Percentiles rank a stretch among this genome's conserved stretches.
These are phyloP conservation scores for Tenodera sinensis DNA, from an alignment of 2,888 invertebrate species.

Conservation along the genomic window DNA sequence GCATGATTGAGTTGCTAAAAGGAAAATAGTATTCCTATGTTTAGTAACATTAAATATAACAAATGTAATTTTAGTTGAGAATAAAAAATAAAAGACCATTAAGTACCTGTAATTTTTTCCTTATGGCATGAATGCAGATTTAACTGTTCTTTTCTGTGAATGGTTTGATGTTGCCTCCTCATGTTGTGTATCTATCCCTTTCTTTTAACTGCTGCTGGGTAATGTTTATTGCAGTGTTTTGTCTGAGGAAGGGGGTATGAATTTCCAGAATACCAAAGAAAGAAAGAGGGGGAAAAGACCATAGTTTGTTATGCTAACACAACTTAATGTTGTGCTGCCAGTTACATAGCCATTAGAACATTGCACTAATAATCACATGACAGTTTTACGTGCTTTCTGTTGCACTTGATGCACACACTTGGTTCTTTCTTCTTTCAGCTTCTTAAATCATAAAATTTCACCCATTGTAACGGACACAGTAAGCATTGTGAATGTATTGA, in stretches of 20 bases:
- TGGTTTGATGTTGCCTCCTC: background rate
- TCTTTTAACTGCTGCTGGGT: background rate
- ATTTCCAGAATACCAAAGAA: background rate
- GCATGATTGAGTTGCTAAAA: background rate
- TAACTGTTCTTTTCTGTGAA: background rate
- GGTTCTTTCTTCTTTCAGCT: background rate
- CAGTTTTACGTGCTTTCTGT: background rate
- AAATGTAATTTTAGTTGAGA: background rate
- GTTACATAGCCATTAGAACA: background rate
- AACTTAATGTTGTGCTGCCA: background rate
- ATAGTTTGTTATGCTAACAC: background rate
- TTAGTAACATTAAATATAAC: background rate
- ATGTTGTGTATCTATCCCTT: background rate
- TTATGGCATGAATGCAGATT: background rate
- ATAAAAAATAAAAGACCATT: background rate
- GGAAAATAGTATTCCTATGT: background rate
- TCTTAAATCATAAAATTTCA: background rate
- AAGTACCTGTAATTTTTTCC: background rate
- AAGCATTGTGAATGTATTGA: background rate
- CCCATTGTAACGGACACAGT: background rate
- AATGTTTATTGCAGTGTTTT: background rate
- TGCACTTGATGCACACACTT: background rate
- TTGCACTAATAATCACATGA: background rate
- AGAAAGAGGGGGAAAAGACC: background rate
- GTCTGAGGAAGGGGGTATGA: background rate